Conservation (phyloP, 2,113 vertebrate genomes). For the Cyprinodon tularosa region DNA sequence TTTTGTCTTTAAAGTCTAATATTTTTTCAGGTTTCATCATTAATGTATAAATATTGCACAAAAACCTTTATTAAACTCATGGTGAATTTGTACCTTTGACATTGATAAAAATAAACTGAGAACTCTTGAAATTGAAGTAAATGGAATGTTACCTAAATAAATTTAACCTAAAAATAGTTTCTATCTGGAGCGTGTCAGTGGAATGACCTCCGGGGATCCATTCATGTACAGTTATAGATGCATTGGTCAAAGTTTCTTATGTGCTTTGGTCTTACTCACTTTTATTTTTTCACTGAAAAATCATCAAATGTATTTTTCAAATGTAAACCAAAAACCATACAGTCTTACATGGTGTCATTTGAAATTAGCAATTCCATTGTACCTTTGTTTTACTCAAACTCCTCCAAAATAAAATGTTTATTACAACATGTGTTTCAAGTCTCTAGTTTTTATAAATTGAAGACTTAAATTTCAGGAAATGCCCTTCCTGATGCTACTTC, state of each 20-base stretch:
- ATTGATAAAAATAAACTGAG: no score
- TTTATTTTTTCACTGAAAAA: neutral
- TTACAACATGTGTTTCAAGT: constrained; percentile 17
- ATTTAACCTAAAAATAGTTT: neutral
- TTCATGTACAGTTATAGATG: no score
- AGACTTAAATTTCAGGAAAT: constrained; percentile 68
- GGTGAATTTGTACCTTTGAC: no score
- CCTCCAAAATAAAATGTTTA: constrained; percentile 22
- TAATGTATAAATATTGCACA: neutral
- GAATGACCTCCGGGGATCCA: no score
- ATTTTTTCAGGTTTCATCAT: neutral
- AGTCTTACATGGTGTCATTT: constrained; percentile 27
- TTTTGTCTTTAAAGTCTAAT: no score
- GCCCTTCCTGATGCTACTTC: constrained; percentile 58
- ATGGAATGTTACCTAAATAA: neutral
- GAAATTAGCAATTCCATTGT: constrained; percentile 28
- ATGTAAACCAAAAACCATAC: constrained; percentile 17
- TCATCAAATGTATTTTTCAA: constrained; percentile 2
- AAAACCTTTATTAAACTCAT: neutral
- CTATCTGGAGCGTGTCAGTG: no score
- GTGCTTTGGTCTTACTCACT: neutral
- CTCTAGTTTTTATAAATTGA: constrained; percentile 48
- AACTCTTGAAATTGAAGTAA: neutral
- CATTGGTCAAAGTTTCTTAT: no score
- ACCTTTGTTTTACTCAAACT: neutral